Evolutionary conservation across 2,113 vertebrate genomes (phyloP), one percentile per base, ranked within the genome.

Genomic region (Bubalus kerabau): DNA sequence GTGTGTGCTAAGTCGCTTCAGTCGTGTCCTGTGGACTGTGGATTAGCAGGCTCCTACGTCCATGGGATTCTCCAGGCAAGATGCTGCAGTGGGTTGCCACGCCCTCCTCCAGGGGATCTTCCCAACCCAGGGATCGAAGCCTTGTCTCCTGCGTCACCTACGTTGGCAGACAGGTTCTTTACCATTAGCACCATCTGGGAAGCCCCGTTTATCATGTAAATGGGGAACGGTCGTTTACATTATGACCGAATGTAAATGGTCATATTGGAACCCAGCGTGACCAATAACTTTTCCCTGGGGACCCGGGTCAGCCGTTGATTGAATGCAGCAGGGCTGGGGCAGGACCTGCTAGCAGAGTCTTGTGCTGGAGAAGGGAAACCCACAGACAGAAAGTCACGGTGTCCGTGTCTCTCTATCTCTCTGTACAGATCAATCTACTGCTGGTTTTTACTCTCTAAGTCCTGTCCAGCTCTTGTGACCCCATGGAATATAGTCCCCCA

Each of bases 351-450:
- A 13, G 32, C 14, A 2, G 48, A 30, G 24, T 64, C 78, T 78
- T 59, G 14, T 26, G 54, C n/a, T 54, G 83, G 54, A 76, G 14
- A 36, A 12, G 17, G 60, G 60, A 7, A 71, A 6, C 52, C 56
- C 23, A 4, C 1, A 13, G 40, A 50, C 1, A 15, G 56, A 71
- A 64, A 82, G 26, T 43, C 56, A 23, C 8, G 5, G 21, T 56
- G 13, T 56, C 52, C 1, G 0, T 9, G 15, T 4, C 17, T 23
- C 0, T 46, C 14, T 17, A 0, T 82, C 10, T 10, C 2, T 81
- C 1, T 6, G 2, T 30, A 3, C 6, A 50, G 28, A 46, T 17
- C 43, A 5, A 16, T 8, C 43, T 16, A 5, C 15, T 8, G 5
- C n/a, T 43, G 23, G 40, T 7, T 24, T 40, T 76, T 26, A 36